Evolutionary conservation across 1,140 invertebrate species (phyloP).

Genomic region (Zeugodacus cucurbitae): DNA sequence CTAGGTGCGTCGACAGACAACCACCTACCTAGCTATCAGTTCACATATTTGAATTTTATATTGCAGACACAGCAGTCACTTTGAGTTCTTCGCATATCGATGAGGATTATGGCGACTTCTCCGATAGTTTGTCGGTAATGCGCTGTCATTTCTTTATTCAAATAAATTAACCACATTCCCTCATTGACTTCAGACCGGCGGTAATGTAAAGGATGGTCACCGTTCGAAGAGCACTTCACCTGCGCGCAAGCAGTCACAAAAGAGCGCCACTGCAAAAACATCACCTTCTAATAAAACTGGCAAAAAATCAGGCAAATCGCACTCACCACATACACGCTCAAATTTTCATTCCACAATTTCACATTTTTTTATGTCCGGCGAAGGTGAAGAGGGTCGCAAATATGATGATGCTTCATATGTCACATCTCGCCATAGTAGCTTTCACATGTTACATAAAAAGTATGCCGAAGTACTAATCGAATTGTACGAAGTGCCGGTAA

Average conservation of each 20-base stretch:
- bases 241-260: neutral
- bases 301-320: neutral
- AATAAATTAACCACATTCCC: neutral
- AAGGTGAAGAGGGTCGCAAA: neutral
- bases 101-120: neutral
- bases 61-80: neutral
- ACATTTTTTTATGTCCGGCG: neutral
- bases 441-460: neutral
- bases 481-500: neutral
- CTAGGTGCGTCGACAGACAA: too few species aligned
- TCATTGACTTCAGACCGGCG: neutral
- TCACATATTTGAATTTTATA: neutral
- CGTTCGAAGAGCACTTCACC: neutral
- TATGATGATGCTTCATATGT: neutral
- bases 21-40: too few species aligned
- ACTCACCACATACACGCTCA: neutral
- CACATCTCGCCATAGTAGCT: neutral
- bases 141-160: neutral
- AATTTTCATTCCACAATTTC: neutral
- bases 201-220: neutral
- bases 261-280: neutral
- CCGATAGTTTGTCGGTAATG: neutral
- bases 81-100: neutral
- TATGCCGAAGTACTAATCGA: slow-evolving; percentile 40
- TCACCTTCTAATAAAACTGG: neutral